A percentile compares a stretch with the other conserved stretches of the same genome.
Conservation (phyloP, 1,140 invertebrate species). For the Hesperophylax magnus region DNA sequence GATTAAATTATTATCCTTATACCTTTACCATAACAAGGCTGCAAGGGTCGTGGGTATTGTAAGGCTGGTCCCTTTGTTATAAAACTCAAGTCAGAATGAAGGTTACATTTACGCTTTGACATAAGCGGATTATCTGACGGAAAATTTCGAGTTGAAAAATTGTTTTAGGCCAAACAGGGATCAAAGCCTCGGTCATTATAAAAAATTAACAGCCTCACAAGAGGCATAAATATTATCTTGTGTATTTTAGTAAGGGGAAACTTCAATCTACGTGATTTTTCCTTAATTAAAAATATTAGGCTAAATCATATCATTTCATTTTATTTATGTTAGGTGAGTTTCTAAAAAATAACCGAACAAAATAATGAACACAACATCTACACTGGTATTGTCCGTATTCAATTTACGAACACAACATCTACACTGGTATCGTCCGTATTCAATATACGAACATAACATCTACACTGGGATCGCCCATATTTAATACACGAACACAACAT, state of each 20-base stretch:
- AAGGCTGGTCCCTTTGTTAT: conserved; percentile 14
- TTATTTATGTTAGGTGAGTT: no score
- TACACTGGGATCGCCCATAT: no score
- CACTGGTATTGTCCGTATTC: no score
- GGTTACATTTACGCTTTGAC: conserved; percentile 50
- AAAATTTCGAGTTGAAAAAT: conserved; percentile 33
- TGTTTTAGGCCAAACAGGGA: conserved; percentile 27
- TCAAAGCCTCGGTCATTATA: conserved; percentile 33
- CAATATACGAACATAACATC: no score
- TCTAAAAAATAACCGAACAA: no score
- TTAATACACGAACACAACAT: no score
- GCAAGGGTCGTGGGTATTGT: background rate
- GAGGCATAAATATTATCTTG: background rate
- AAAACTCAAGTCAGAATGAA: conserved; percentile 41
- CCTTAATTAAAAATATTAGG: no score
- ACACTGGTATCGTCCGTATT: no score
- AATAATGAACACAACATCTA: no score
- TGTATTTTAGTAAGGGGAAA: background rate
- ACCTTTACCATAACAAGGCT: background rate
- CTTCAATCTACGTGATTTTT: background rate
- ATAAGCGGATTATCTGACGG: conserved; percentile 51
- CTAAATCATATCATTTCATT: no score
- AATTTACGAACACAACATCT: no score
- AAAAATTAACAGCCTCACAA: conserved; percentile 2
- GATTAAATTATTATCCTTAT: conserved; percentile 16